Evolutionary conservation across 1,140 invertebrate genomes (phyloP), one percentile per base, ranked within the genome.

Genomic region (Caerostris darwini): DNA sequence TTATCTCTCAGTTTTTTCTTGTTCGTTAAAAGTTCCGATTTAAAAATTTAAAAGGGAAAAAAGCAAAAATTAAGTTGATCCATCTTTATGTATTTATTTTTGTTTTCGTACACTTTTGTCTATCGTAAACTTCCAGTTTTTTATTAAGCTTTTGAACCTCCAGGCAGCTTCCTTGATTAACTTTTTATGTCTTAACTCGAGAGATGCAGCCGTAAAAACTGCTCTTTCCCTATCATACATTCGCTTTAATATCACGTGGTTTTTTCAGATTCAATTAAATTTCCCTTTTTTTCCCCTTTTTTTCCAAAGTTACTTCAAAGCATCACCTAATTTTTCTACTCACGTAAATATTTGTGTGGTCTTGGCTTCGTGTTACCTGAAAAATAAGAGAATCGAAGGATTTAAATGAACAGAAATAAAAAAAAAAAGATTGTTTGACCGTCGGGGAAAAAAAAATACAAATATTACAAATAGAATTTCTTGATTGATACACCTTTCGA

Each of bases 221-320:
- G 88, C 77, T 90, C n/a, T 90, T 90, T 90, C 67, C 61, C 77
- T 90, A 90, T 77, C 54, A 90, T 58, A 56, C 67, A 90, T 90
- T 90, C 34, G 3, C 88, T 71, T 90, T 58, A 90, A 71, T 90
- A 58, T 56, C 53, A 7, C 54, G 7, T 57, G 5, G 10, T 53
- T 77, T 90, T 90, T 90, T 77, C 54, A n/a, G 34, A 90, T 77
- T 90, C 50, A 90, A 90, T 90, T 90, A 77, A 71, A 90, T 90
- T 90, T 90, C n/a, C 14, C 56, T 85, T 81, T 67, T 3, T 67
- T 67, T 58, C 19, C 56, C 5, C 8, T 77, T 77, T 7, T 57
- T 19, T 58, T 85, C 19, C 58, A 67, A 67, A 59, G 54, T 7
- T 58, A 19, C n/a, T 85, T 58, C 83, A 85, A 58, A 85, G 50